Percentiles rank a stretch among this genome's conserved stretches.
Conservation (phyloP, 1,140 invertebrate species). For the Cotesia glomerata region DNA sequence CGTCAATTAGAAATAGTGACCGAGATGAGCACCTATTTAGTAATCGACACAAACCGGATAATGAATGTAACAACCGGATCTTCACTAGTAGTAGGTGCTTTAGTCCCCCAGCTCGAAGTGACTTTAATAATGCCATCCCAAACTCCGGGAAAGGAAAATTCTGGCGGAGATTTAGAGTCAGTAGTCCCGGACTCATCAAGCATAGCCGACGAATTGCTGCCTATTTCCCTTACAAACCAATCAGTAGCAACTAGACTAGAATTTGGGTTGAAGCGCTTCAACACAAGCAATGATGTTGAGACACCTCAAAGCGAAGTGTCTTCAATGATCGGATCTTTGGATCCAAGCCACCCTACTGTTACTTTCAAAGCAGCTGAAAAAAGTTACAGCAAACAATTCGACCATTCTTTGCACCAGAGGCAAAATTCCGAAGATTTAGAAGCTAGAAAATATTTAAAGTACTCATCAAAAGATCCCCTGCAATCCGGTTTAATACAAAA, state of each 20-base stretch:
- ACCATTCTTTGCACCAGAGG: neutral
- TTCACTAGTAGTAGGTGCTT: constrained; percentile 74
- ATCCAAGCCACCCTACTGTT: constrained; percentile 46
- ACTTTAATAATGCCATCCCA: constrained; percentile 85
- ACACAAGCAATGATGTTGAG: constrained; percentile 54
- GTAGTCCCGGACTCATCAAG: constrained; percentile 82
- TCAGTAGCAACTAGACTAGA: constrained; percentile 45
- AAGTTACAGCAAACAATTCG: neutral
- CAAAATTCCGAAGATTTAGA: constrained; percentile 1
- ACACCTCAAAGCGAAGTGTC: constrained; percentile 58
- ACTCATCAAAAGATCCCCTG: constrained; percentile 15
- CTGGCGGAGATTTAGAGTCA: constrained; percentile 78
- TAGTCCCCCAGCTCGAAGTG: constrained; percentile 84
- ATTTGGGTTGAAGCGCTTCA: constrained; percentile 50
- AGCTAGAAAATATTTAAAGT: constrained; percentile 3
- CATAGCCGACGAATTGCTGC: constrained; percentile 72
- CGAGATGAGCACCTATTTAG: constrained; percentile 80
- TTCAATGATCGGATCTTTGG: constrained; percentile 52
- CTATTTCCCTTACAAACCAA: constrained; percentile 40
- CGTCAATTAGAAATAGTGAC: constrained; percentile 82
- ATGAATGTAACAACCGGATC: constrained; percentile 65
- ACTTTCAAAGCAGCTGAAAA: constrained; percentile 56
- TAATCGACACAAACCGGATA: constrained; percentile 78
- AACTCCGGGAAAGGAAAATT: constrained; percentile 81
- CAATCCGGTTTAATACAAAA: constrained; percentile 54